Percentiles rank a stretch among this genome's conserved stretches.
Conservation (phyloP, 2,797 vertebrate genomes). For the Potorous gilbertii region DNA sequence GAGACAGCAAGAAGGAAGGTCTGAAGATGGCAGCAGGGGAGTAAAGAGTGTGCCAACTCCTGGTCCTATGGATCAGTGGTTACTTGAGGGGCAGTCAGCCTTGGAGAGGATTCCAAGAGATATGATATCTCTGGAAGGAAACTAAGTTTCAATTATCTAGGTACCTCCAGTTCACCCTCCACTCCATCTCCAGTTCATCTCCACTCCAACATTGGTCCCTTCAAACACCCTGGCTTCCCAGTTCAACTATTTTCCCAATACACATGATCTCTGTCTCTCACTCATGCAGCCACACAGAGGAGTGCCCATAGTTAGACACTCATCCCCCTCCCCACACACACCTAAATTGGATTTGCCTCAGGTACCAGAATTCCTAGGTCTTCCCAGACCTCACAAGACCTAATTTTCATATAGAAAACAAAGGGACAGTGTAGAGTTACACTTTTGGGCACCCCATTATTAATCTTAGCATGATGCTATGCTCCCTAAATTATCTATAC, state of each 20-base stretch:
- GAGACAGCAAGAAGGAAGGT: neutral
- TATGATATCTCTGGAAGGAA: neutral
- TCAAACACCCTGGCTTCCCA: neutral
- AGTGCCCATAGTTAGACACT: neutral
- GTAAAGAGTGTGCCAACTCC: neutral
- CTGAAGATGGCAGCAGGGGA: neutral
- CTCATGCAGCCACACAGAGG: neutral
- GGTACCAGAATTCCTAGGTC: neutral
- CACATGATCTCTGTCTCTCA: neutral
- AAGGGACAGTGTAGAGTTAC: neutral
- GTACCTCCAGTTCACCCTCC: neutral
- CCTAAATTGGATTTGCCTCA: neutral
- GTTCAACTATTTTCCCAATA: neutral
- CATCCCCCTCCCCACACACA: neutral
- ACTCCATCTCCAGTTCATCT: neutral
- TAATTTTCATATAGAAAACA: neutral
- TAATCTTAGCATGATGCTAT: neutral
- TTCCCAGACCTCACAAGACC: neutral
- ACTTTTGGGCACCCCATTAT: neutral
- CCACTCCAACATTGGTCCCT: neutral
- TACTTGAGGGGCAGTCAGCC: neutral
- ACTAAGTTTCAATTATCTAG: neutral
- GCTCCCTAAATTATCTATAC: neutral
- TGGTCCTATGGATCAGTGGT: neutral
- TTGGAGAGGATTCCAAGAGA: neutral